These are phyloP conservation scores for Clarias laeviceps DNA, from an alignment of 2,797 vertebrate genomes.

Conservation along the genomic window DNA sequence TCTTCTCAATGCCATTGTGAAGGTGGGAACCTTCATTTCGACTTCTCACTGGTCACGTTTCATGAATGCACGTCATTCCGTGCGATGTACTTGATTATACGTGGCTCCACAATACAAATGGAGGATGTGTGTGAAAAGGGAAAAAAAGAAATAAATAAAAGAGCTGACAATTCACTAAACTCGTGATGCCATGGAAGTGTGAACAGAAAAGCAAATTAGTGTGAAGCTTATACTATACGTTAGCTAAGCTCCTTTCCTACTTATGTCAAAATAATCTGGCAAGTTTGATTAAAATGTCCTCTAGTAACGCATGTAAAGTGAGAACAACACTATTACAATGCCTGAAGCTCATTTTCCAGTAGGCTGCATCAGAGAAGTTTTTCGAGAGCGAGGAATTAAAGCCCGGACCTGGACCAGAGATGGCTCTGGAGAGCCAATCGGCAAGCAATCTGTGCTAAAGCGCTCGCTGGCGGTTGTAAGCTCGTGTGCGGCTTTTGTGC, in stretches of 20 bases:
- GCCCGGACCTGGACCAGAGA: conserved; percentile 37
- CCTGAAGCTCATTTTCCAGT: conserved; percentile 45
- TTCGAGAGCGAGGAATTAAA: conserved; percentile 40
- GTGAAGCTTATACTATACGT: conserved; percentile 37
- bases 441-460: conserved; percentile 27
- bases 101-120: conserved; percentile 15
- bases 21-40: conserved; percentile 29
- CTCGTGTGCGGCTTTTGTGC: conserved; percentile 3
- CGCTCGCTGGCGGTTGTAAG: conserved; percentile 15
- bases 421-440: conserved; percentile 38
- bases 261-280: conserved; percentile 44
- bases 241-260: conserved; percentile 54
- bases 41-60: conserved; percentile 20
- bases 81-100: conserved; percentile 40
- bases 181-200: conserved; percentile 22
- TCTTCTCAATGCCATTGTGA: conserved; percentile 24
- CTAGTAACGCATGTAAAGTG: conserved; percentile 44
- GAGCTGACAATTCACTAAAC: conserved; percentile 10
- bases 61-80: conserved; percentile 11
- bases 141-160: neutral
- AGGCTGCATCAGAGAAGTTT: conserved; percentile 41
- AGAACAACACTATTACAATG: conserved; percentile 49
- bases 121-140: neutral
- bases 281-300: conserved; percentile 47
- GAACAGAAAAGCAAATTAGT: conserved; percentile 51